phyloP scores from a whole-genome alignment of 2,113 vertebrate genomes.

The Aegithalos caudatus region DNA sequence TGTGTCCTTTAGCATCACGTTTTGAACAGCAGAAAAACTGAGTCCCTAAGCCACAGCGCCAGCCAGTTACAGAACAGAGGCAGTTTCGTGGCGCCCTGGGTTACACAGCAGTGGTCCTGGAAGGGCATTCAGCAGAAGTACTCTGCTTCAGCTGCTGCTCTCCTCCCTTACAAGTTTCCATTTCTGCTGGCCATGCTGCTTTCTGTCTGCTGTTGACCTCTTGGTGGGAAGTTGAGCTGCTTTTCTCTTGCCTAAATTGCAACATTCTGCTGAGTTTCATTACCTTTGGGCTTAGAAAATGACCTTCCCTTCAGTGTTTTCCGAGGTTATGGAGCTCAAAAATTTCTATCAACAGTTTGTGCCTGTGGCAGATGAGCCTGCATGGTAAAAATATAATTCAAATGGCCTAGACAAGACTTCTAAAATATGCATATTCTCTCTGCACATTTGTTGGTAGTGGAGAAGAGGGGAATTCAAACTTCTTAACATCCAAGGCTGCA shows the following conservation, averaged over 20 bases:
- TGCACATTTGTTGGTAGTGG: not conserved
- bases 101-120: rapidly evolving
- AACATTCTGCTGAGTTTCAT: not conserved
- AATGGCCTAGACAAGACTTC: not conserved
- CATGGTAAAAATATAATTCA: not conserved
- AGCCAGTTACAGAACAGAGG: not conserved
- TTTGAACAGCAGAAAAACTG: not conserved
- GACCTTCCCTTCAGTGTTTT: not conserved
- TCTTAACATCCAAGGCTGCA: not conserved
- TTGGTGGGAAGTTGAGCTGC: not conserved
- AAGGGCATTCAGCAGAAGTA: not conserved
- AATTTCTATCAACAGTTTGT: not conserved
- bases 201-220: not conserved
- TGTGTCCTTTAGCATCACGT: not conserved
- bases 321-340: not conserved
- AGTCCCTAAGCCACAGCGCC: not conserved
- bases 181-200: not conserved
- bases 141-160: not conserved
- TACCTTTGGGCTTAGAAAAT: not conserved
- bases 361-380: not conserved
- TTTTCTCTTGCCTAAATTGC: not conserved
- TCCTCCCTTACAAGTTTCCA: not conserved
- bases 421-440: rapidly evolving
- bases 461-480: not conserved
- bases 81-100: rapidly evolving